Evolutionary conservation across 2,797 vertebrate species (phyloP), one percentile per base, ranked within the genome.

Genomic region (Sciurus carolinensis): DNA sequence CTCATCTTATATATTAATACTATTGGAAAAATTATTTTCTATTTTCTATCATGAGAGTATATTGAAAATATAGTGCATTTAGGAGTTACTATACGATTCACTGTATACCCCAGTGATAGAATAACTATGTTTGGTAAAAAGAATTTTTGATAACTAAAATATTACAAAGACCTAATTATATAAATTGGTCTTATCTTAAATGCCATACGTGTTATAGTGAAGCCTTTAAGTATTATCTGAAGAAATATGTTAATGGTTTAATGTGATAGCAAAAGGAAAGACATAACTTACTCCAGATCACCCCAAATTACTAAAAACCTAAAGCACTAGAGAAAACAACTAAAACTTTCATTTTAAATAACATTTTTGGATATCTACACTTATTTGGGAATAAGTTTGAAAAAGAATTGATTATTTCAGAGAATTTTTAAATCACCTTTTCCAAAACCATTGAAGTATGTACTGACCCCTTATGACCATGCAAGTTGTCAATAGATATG

Each of bases 321-420:
- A 36, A 86, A 87, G 36, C 92, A 42, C 28, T 52, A 22, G 59
- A 85, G 62, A 26, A 85, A 81, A 64, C 17, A 2, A 13, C 36
- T 36, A 67, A 75, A 81, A 82, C 39, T 69, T 39, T 42, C 1
- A 75, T 22, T 39, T 79, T n/a, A 57, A 42, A 3, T 67, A 64
- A 28, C 50, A 44, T 50, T 50, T 85, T 93, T 77, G 44, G 33
- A 71, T 39, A n/a, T 39, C 36, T 95, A 39, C 62, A 39, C 72
- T 89, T 39, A 83, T 93, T 66, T 79, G 57, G 28, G 9, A 83
- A 57, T 96, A 81, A 42, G 28, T 80, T 77, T 92, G 50, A 71
- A 83, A 87, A 95, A 83, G 22, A 79, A 67, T 57, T 90, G 39
- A 7, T 33, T 94, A 87, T 86, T 87, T 92, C 67, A 67, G 69